Base-by-base conservation (phyloP, 30 jellyfish, hydroid and myxozoan genomes). In the Sanderia malayensis region DNA sequence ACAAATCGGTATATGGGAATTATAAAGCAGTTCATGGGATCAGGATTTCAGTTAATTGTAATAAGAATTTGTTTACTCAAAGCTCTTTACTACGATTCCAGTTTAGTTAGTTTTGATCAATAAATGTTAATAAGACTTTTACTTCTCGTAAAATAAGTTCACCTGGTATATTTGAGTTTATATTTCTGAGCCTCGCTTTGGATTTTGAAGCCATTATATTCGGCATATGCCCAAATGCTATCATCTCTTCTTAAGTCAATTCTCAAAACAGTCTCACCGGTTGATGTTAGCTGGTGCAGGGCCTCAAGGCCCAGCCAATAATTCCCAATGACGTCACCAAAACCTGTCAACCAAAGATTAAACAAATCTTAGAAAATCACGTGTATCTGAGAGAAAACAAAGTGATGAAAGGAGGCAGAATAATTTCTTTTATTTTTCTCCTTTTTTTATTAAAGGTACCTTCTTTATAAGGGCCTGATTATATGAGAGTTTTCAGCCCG, bases 161-260 rank as follows among this genome's bases (percentile, higher is more conserved):
- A n/a, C n/a, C n/a, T n/a, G 30, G 45, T 66, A n/a, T 61, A 33
- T 6, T 30, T 31, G 15, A 76, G 20, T 6, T 17, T 55, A 46
- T 76, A 76, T 32, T 66, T 63, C 17, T 28, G 67, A 65, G 71
- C 44, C 37, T 65, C 88, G 26, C 32, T 47, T n/a, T 44, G 45
- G 13, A 76, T 66, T 31, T 65, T 58, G 69, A 76, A 76, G 7
- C 17, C 31, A 7, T 31, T 64, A 24, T 76, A 76, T 27, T 61
- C 49, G 23, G 88, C 88, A 76, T 44, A 76, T 1, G 52, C 46
- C 2, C 6, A 4, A 2, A 18, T 4, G 64, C 27, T 18, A 3
- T 19, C 64, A 19, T 9, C 64, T 19, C 18, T 49, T 15, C 3
- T 19, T 7, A 49, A 2, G 25, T 49, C 64, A 49, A 49, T 19